Base-by-base conservation (phyloP, 2,888 invertebrate species). In the Fissipunctia ypsillon region DNA sequence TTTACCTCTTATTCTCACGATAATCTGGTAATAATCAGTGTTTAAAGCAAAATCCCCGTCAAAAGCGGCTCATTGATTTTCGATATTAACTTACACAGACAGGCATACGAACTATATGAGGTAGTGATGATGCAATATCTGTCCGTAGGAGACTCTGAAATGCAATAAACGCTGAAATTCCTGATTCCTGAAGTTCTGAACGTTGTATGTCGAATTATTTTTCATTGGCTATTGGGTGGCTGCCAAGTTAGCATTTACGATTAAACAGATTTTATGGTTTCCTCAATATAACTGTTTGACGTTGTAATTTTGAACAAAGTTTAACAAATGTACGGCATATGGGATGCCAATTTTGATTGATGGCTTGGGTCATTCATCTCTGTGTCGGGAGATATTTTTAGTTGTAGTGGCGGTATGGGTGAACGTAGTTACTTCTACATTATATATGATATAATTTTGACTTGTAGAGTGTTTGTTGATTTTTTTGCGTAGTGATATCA, bases 171-270 rank as follows among this genome's bases (percentile, higher is more conserved):
- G 83, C 77, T 81, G 68, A 84, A 84, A 87, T 71, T 86, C 57
- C 73, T 63, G 61, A 25, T 56, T 66, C 38, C 73, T 52, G 35
- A 61, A 83, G 31, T 65, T 81, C 72, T 69, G 67, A 81, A 78
- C 81, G 78, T 87, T 88, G 88, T 88, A 88, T 92, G 93, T 93
- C 91, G 94, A 95, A 95, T 95, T 94, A 95, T 94, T 94, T 94
- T 94, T 95, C 95, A 94, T 94, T 95, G 92, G 91, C 87, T 89
- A 87, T 92, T 96, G 96, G 96, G 95, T 80, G 76, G 75, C 87
- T 85, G 90, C 95, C 96, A 96, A 95, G 91, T 91, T 90, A 85
- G 94, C 94, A 95, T 96, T 96, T 95, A 96, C 93, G 95, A 95
- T 95, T 94, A 95, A 93, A 93, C 93, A 90, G 86, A 91, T 77